A percentile compares a stretch with the other conserved stretches of the same genome.
Evolutionary conservation across 2,797 vertebrate species (phyloP).

Genomic region (Chaetodon trifasciatus): DNA sequence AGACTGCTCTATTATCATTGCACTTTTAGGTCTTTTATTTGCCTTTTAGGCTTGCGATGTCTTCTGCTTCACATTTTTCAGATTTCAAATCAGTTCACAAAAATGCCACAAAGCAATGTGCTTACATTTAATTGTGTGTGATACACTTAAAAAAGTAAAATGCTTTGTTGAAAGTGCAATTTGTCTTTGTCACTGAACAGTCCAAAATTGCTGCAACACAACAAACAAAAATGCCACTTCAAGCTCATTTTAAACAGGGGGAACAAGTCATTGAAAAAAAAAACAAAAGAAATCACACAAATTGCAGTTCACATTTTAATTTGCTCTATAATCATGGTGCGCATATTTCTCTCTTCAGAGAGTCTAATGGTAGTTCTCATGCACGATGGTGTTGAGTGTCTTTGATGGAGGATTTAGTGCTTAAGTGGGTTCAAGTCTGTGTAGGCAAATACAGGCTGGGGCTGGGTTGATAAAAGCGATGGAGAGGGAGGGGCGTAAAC

Average conservation of each 20-base stretch:
- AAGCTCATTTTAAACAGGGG: constrained; percentile 6
- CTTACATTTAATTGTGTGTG: neutral
- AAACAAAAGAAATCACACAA: constrained; percentile 44
- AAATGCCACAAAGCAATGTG: neutral
- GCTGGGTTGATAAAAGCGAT: constrained; percentile 73
- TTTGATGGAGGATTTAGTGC: constrained; percentile 82
- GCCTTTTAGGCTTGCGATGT: constrained; percentile 14
- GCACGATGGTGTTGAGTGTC: constrained; percentile 66
- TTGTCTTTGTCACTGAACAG: constrained; percentile 14
- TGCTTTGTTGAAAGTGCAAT: neutral
- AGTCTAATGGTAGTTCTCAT: constrained; percentile 60
- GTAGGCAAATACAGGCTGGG: constrained; percentile 63
- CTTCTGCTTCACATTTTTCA: constrained; percentile 22
- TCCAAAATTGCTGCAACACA: neutral
- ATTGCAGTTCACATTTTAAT: constrained; percentile 37
- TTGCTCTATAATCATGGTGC: constrained; percentile 52
- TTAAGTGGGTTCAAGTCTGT: constrained; percentile 75
- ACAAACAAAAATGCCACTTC: constrained; percentile 38
- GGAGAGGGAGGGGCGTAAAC: constrained; percentile 57
- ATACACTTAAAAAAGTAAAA: neutral
- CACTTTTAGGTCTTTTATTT: constrained; percentile 45
- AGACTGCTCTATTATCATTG: constrained; percentile 60
- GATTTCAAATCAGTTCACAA: neutral
- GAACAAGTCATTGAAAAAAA: constrained; percentile 27
- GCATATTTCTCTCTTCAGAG: constrained; percentile 54